phyloP scores from a whole-genome alignment of 2,797 vertebrate species.

The Alcedo atthis region DNA sequence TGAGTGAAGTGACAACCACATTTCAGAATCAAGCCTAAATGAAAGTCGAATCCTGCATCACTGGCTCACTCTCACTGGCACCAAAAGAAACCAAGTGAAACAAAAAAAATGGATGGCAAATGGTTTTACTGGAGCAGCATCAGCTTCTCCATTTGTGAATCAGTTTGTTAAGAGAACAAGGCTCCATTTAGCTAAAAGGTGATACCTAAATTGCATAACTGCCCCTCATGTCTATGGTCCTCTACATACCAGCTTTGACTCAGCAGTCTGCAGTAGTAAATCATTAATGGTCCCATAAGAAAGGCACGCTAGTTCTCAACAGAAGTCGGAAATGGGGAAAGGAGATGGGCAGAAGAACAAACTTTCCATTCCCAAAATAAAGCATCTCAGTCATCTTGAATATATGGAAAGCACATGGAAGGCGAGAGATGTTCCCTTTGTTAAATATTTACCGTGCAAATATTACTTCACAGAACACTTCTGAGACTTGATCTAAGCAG shows the following conservation, averaged over 20 bases:
- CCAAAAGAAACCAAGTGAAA: neutral
- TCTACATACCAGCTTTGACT: neutral
- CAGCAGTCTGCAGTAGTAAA: constrained; percentile 8
- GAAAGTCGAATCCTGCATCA: neutral
- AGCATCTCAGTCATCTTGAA: neutral
- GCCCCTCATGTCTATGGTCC: neutral
- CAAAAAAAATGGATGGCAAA: neutral
- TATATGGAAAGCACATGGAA: neutral
- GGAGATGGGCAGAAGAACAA: neutral
- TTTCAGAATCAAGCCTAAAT: neutral
- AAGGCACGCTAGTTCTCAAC: neutral
- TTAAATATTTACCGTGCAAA: constrained; percentile 66
- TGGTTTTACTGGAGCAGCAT: constrained; percentile 17
- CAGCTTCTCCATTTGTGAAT: constrained; percentile 28
- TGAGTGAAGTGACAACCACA: fast-evolving
- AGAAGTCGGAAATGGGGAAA: neutral
- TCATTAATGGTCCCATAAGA: constrained; percentile 55
- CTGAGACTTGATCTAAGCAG: constrained; percentile 24
- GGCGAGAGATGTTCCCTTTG: neutral
- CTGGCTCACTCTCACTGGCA: neutral
- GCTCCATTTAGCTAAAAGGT: constrained; percentile 55
- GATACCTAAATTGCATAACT: constrained; percentile 21
- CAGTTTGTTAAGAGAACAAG: neutral
- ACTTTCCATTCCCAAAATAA: constrained; percentile 44
- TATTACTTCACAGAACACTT: constrained; percentile 21